Evolutionary conservation across 2,888 invertebrate species (phyloP).

Genomic region (Nephrotoma guestfalica): DNA sequence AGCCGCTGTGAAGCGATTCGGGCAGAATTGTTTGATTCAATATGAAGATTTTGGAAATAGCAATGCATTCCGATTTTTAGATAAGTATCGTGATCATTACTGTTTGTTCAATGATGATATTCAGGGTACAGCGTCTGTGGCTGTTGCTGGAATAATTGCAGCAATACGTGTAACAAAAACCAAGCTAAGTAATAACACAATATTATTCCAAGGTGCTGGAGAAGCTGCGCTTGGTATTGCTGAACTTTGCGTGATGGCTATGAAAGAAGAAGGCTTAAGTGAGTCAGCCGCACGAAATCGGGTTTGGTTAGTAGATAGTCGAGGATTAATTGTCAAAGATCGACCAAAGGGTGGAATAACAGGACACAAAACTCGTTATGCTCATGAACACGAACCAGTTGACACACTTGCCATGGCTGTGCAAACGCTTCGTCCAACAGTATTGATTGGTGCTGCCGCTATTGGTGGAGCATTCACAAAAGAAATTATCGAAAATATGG

Average conservation of each 20-base stretch:
- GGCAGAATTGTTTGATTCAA: conserved; percentile 74
- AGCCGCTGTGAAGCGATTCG: conserved; percentile 71
- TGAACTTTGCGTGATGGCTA: conserved; percentile 78
- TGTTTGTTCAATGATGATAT: conserved; percentile 99
- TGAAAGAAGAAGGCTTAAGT: conserved; percentile 69
- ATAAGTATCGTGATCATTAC: conserved; percentile 73
- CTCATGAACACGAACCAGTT: conserved; percentile 61
- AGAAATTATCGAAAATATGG: conserved; percentile 79
- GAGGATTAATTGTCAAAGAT: conserved; percentile 81
- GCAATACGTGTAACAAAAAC: conserved; percentile 72
- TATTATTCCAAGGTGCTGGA: conserved; percentile 94
- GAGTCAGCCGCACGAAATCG: conserved; percentile 60
- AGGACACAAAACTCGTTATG: conserved; percentile 70
- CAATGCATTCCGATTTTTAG: conserved; percentile 88
- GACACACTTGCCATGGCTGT: conserved; percentile 71
- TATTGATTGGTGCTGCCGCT: conserved; percentile 90
- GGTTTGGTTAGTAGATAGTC: conserved; percentile 94
- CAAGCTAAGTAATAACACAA: conserved; percentile 64
- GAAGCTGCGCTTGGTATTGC: conserved; percentile 96
- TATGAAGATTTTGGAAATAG: conserved; percentile 98
- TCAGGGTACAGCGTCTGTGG: conserved; percentile 83
- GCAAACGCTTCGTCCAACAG: conserved; percentile 64
- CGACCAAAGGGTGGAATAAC: conserved; percentile 67
- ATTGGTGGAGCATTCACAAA: conserved; percentile 86
- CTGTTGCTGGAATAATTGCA: conserved; percentile 84